Evolutionary conservation across 2,888 invertebrate genomes (phyloP).

Genomic region (Bugulina stolonifera): DNA sequence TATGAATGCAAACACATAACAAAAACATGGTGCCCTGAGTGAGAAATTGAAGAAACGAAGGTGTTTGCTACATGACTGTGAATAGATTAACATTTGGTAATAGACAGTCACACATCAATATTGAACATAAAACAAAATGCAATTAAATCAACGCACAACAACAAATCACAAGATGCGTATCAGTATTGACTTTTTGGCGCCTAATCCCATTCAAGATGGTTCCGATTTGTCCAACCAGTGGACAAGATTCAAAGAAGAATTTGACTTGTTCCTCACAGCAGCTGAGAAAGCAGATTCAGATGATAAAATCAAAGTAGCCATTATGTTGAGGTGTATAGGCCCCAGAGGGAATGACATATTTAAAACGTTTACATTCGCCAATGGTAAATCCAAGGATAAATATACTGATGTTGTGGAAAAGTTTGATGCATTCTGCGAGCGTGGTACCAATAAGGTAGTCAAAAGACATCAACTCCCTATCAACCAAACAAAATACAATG

Average conservation of each 20-base stretch:
- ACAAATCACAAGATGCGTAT: conserved; percentile 14
- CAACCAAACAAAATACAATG: conserved; percentile 7
- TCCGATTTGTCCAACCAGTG: conserved; percentile 13
- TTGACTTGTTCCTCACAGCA: not conserved
- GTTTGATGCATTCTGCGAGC: conserved; percentile 7
- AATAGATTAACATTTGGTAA: too few species aligned
- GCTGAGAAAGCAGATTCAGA: not conserved
- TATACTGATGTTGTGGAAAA: not conserved
- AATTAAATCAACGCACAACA: too few species aligned
- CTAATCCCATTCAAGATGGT: conserved; percentile 1
- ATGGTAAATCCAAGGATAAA: not conserved
- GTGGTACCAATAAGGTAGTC: not conserved
- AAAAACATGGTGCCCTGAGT: too few species aligned
- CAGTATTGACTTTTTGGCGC: not conserved
- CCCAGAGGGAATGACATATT: not conserved
- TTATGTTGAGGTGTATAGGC: conserved; percentile 3
- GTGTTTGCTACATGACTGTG: too few species aligned
- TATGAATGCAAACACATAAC: too few species aligned
- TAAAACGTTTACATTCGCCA: not conserved
- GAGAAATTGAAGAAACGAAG: too few species aligned
- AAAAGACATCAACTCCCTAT: conserved; percentile 8
- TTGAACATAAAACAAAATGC: too few species aligned
- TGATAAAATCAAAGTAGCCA: not conserved
- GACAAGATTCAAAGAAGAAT: conserved; percentile 14
- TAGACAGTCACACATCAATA: too few species aligned